These are phyloP conservation scores for Eupeodes corollae DNA, from an alignment of 1,140 invertebrate species.

Conservation along the genomic window DNA sequence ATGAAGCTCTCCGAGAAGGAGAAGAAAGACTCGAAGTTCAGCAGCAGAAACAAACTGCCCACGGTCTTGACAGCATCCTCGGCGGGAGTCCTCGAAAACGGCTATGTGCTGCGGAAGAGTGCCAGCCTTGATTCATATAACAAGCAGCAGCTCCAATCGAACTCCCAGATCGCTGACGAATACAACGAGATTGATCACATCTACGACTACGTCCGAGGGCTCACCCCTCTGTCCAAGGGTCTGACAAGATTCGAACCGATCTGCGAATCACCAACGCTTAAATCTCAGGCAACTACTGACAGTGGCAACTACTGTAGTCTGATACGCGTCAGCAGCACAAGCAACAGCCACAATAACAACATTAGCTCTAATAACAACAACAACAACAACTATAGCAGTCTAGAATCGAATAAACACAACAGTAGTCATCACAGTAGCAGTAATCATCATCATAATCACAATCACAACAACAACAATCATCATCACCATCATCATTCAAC, in stretches of 20 bases:
- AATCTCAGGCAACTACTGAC: slow-evolving; percentile 33
- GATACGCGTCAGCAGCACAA: slow-evolving; percentile 18
- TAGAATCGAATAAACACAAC: slow-evolving; percentile 4
- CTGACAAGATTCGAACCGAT: slow-evolving; percentile 47
- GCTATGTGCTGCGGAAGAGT: slow-evolving; percentile 55
- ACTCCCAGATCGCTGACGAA: slow-evolving; percentile 55
- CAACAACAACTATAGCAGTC: slow-evolving; percentile 9
- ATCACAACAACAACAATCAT: slow-evolving; percentile 8
- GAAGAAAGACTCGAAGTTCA: slow-evolving; percentile 37
- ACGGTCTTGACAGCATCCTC: slow-evolving; percentile 39
- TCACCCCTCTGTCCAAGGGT: slow-evolving; percentile 76
- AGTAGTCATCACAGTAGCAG: background rate
- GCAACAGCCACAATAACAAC: slow-evolving; percentile 6
- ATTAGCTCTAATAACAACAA: slow-evolving; percentile 14
- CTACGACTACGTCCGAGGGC: slow-evolving; percentile 88
- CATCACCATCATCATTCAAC: slow-evolving; percentile 11
- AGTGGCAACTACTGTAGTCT: slow-evolving; percentile 35
- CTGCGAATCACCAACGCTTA: slow-evolving; percentile 36
- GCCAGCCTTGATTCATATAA: slow-evolving; percentile 52
- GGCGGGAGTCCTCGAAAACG: slow-evolving; percentile 31
- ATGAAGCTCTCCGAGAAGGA: slow-evolving; percentile 57
- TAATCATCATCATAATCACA: background rate
- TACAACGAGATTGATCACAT: slow-evolving; percentile 96
- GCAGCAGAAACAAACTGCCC: slow-evolving; percentile 26
- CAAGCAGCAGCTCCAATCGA: slow-evolving; percentile 21